Evolutionary conservation across 2,113 vertebrate genomes (phyloP), one percentile per base, ranked within the genome.

Genomic region (Actenoides lindsayi): DNA sequence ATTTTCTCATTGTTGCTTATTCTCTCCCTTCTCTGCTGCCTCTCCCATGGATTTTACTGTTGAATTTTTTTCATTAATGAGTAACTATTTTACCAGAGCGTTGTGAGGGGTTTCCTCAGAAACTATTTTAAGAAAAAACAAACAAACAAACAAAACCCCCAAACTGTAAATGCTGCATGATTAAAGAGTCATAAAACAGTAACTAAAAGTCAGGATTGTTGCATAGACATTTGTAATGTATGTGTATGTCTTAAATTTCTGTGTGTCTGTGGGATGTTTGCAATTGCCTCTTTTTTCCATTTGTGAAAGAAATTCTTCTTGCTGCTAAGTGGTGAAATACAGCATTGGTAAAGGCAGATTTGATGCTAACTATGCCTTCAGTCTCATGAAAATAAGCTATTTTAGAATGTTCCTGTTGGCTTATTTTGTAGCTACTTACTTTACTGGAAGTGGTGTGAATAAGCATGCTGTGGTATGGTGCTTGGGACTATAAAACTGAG

Each of bases 271-370:
- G 87, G 95, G 89, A 53, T 97, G 83, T 96, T 75, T 95, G 94
- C 89, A 97, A 97, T 64, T 97, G 96, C 79, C 76, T 97, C 82
- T 96, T 87, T 96, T 62, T 94, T 97, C 93, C 95, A 59, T 90
- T 95, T 97, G 90, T 97, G 93, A 96, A 97, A 93, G 65, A 94
- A 90, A 88, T 77, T 96, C 83, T 97, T 96, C 90, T 89, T 93
- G 83, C 92, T 98, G 90, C 95, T 96, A 97, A 95, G 70, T 96
- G 74, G 93, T 97, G 79, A 98, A 98, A 97, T 94, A 97, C 97
- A 97, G 96, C 93, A 51, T 80, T 70, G 46, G 94, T 94, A 97
- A 97, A 97, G 92, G 94, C 93, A 98, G 94, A 96, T 94, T 87
- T 89, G 77, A 92, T 96, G 90, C 96, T 95, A 96, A 97, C 85